Evolutionary conservation across 2,888 invertebrate genomes (phyloP).

Genomic region (Caenorhabditis panamensis): DNA sequence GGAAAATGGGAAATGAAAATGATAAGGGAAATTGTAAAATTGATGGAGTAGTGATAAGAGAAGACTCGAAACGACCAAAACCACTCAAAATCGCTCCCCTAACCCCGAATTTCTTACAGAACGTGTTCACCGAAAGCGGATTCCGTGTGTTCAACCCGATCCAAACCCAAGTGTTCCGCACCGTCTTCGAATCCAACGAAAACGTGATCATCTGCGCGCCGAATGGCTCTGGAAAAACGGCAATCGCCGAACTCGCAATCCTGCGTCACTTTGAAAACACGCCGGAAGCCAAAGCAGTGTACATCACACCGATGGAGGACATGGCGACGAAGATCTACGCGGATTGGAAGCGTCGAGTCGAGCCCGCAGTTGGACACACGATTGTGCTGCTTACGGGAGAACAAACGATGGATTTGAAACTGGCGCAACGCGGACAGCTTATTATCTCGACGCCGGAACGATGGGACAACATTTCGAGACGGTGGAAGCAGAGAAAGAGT

Average conservation of each 20-base stretch:
- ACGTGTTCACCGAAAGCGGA: constrained; percentile 35
- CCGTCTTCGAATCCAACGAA: constrained; percentile 94
- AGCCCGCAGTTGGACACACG: constrained; percentile 86
- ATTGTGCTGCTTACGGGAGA: constrained; percentile 94
- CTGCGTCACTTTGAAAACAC: constrained; percentile 88
- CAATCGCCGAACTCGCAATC: constrained; percentile 96
- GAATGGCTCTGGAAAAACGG: constrained; percentile 85
- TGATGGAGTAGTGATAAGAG: no score
- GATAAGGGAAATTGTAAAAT: no score
- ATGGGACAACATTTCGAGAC: constrained; percentile 97
- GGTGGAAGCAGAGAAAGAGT: constrained; percentile 99
- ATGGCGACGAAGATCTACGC: constrained; percentile 89
- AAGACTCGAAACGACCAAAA: no score
- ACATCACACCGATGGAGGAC: constrained; percentile 92
- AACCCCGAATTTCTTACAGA: background rate
- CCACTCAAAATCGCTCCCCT: background rate
- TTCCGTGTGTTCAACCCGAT: constrained; percentile 88
- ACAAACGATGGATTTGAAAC: constrained; percentile 95
- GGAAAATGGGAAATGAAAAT: no score
- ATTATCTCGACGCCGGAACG: constrained; percentile 88
- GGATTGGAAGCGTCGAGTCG: constrained; percentile 91
- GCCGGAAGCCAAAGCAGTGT: constrained; percentile 88
- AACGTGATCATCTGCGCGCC: constrained; percentile 91
- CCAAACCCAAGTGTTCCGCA: constrained; percentile 96
- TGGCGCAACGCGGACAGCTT: constrained; percentile 88